Percentiles rank a stretch among this genome's conserved stretches.
Evolutionary conservation across 2,797 vertebrate species (phyloP).

Genomic region (Clarias fuscus): DNA sequence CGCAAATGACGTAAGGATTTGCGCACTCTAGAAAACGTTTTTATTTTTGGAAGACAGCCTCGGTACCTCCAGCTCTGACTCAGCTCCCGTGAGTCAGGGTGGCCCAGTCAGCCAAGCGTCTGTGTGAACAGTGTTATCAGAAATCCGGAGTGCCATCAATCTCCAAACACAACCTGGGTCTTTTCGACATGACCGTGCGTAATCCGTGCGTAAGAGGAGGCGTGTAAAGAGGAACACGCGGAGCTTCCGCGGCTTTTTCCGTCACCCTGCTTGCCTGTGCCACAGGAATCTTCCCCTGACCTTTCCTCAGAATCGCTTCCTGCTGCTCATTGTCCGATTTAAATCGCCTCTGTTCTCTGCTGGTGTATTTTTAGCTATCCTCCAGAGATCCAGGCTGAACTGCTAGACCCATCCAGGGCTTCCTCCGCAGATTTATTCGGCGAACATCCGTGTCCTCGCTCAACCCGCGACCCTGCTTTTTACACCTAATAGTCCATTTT

Average conservation of each 20-base stretch:
- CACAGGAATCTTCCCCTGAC: slow-evolving; percentile 56
- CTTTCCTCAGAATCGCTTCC: slow-evolving; percentile 61
- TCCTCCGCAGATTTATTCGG: slow-evolving; percentile 7
- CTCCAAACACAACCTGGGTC: not conserved
- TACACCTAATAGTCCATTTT: too few relatives aligned
- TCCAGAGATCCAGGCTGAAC: slow-evolving; percentile 49
- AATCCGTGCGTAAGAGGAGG: slow-evolving; percentile 1
- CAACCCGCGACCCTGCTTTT: not conserved
- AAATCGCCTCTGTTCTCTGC: slow-evolving; percentile 54
- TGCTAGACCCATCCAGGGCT: slow-evolving; percentile 41
- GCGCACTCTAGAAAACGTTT: not conserved
- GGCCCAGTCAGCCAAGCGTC: slow-evolving; percentile 7
- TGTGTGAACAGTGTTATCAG: not conserved
- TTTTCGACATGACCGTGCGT: not conserved
- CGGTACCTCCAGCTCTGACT: slow-evolving; percentile 17
- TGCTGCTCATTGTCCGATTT: slow-evolving; percentile 60
- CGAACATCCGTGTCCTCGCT: not conserved
- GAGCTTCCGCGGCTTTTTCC: not conserved
- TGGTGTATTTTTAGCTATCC: slow-evolving; percentile 56
- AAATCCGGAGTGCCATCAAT: slow-evolving; percentile 13
- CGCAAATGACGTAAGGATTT: not conserved
- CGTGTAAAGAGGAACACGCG: not conserved
- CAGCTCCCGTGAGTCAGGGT: slow-evolving; percentile 19
- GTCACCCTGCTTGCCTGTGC: slow-evolving; percentile 23
- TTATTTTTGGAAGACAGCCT: not conserved